Evolutionary conservation across 64 coral and sea anemone species (phyloP).

Genomic region (Montipora foliosa): DNA sequence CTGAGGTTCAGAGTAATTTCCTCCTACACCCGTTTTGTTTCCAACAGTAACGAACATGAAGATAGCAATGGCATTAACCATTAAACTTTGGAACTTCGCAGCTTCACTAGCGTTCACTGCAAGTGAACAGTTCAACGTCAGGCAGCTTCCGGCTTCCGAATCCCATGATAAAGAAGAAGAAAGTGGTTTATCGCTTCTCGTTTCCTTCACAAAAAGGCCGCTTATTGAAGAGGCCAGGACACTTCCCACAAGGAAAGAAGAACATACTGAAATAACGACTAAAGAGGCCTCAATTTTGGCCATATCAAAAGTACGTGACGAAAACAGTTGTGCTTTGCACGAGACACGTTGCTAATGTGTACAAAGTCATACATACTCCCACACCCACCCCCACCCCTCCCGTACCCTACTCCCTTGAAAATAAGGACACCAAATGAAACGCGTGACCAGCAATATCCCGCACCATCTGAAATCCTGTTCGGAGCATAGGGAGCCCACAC

Average conservation of each 20-base stretch:
- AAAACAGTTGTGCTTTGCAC: no score
- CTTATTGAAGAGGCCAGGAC: not conserved
- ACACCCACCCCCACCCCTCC: no score
- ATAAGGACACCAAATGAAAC: no score
- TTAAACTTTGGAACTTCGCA: not conserved
- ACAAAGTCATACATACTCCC: no score
- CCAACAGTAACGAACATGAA: constrained; percentile 78
- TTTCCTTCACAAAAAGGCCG: not conserved
- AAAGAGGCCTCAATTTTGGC: not conserved
- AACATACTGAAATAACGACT: not conserved
- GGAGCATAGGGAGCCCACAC: no score
- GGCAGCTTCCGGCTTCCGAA: not conserved
- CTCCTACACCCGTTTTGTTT: constrained; percentile 13
- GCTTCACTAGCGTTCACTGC: not conserved
- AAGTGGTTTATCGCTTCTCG: not conserved
- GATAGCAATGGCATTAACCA: constrained; percentile 72
- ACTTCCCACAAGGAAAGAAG: not conserved
- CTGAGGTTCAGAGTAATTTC: constrained; percentile 10
- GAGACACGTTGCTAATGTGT: no score
- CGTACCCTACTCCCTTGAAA: no score
- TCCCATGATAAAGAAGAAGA: not conserved
- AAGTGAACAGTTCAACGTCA: not conserved
- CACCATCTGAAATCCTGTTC: no score
- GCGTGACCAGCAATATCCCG: no score
- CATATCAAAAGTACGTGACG: not conserved